These are phyloP conservation scores for Drosophila testacea DNA, from an alignment of 2,888 invertebrate genomes.

Conservation along the genomic window DNA sequence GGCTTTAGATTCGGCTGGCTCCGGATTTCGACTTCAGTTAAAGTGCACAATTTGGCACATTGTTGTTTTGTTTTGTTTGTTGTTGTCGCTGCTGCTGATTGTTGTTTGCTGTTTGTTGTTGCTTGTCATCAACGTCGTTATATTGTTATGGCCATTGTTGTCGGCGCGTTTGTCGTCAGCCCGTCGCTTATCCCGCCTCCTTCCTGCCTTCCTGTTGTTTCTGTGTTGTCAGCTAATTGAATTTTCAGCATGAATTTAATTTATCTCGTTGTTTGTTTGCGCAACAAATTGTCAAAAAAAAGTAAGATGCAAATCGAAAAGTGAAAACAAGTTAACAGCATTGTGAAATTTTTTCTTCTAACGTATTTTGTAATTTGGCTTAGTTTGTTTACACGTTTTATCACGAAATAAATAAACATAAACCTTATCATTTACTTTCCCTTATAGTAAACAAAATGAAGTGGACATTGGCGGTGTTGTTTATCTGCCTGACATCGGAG, in stretches of 20 bases:
- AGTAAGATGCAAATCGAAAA: slow-evolving; percentile 47
- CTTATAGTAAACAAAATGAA: slow-evolving; percentile 60
- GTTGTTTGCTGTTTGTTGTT: slow-evolving; percentile 35
- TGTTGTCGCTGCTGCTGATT: slow-evolving; percentile 5
- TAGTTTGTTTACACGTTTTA: slow-evolving; percentile 43
- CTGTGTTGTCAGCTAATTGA: slow-evolving; percentile 80
- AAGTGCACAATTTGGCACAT: slow-evolving; percentile 76
- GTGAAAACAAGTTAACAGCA: slow-evolving; percentile 53
- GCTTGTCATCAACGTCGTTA: slow-evolving; percentile 77
- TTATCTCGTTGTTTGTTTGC: slow-evolving; percentile 78
- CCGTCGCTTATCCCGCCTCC: slow-evolving; percentile 31
- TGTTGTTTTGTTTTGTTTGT: slow-evolving; percentile 51
- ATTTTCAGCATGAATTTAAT: slow-evolving; percentile 81
- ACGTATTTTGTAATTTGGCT: slow-evolving; percentile 41
- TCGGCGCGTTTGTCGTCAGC: slow-evolving; percentile 38
- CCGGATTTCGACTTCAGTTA: slow-evolving; percentile 53
- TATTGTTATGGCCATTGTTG: slow-evolving; percentile 78
- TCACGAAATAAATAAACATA: slow-evolving; percentile 34
- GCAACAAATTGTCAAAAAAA: slow-evolving; percentile 61
- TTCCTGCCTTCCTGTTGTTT: slow-evolving; percentile 37
- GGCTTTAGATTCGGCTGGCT: not conserved
- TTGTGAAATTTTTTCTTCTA: slow-evolving; percentile 32
- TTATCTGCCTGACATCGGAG: slow-evolving; percentile 49
- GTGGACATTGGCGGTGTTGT: slow-evolving; percentile 41
- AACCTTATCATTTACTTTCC: slow-evolving; percentile 34